Evolutionary conservation across 2,797 vertebrate species (phyloP).

Genomic region (Ambastaia sidthimunki): DNA sequence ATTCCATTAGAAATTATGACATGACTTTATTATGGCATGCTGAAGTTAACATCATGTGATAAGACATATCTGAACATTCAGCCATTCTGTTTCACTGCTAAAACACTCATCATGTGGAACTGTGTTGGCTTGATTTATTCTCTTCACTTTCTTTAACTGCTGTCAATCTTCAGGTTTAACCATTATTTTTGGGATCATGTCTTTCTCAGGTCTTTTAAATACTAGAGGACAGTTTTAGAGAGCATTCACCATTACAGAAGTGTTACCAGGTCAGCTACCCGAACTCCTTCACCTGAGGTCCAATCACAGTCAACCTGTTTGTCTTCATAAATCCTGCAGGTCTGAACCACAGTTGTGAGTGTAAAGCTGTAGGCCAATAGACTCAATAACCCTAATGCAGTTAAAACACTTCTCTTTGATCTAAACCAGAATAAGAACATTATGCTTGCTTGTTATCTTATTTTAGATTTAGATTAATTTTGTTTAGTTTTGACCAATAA

Average conservation of each 20-base stretch:
- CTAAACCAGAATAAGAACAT: too few species aligned
- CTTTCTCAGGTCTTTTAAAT: constrained; percentile 3
- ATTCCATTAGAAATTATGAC: not conserved
- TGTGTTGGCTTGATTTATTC: too few species aligned
- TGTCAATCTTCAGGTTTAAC: constrained; percentile 13
- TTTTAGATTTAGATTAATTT: not conserved
- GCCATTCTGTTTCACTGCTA: too few species aligned
- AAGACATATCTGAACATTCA: not conserved
- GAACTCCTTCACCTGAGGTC: not conserved
- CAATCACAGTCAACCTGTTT: not conserved
- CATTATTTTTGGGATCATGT: not conserved
- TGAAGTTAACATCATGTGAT: not conserved
- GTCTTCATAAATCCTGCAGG: constrained; percentile 7
- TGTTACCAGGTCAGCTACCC: not conserved
- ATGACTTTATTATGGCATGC: not conserved
- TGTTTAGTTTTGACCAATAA: too few species aligned
- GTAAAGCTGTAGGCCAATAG: not conserved
- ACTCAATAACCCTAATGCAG: not conserved
- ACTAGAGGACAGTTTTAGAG: not conserved
- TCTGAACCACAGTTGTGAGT: not conserved
- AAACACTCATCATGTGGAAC: too few species aligned
- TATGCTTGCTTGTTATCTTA: not conserved
- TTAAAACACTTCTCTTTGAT: not conserved
- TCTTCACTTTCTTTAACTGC: not conserved
- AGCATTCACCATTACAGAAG: not conserved